Evolutionary conservation across 2,113 vertebrate genomes (phyloP).

Genomic region (Potamarius usumacintae): DNA sequence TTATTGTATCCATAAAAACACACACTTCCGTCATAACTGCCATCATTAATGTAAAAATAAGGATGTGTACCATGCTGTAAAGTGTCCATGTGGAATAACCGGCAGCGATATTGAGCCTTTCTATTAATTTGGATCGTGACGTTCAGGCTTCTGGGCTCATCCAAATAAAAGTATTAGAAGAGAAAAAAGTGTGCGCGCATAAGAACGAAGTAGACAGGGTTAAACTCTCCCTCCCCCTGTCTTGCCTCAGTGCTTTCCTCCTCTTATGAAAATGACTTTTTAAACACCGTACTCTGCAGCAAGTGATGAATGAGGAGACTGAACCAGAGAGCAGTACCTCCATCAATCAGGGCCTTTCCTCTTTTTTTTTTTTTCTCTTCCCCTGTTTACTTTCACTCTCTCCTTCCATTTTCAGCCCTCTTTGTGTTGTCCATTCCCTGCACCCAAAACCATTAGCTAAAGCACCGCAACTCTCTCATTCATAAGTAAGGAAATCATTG

Average conservation of each 20-base stretch:
- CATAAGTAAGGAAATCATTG: conserved; percentile 56
- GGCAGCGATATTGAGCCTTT: background rate
- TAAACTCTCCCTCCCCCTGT: conserved; percentile 12
- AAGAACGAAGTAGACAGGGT: background rate
- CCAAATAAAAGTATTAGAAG: conserved; percentile 1
- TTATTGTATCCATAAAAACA: conserved; percentile 4
- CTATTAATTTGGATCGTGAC: background rate
- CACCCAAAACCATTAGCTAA: conserved; percentile 50
- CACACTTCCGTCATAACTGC: background rate
- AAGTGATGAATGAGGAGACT: conserved; percentile 52
- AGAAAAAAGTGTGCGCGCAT: background rate
- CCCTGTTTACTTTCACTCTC: conserved; percentile 14
- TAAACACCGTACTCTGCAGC: conserved; percentile 46
- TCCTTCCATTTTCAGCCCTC: background rate
- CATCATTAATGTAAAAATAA: conserved; percentile 2
- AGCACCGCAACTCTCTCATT: conserved; percentile 42
- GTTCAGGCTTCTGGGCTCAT: background rate
- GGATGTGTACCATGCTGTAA: background rate
- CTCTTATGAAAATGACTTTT: conserved; percentile 60
- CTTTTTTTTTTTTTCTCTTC: conserved; percentile 29
- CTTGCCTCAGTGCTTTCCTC: conserved; percentile 10
- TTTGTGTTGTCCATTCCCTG: conserved; percentile 1
- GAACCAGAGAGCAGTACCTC: conserved; percentile 33
- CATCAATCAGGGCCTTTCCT: conserved; percentile 30
- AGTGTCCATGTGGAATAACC: background rate